phyloP scores from a whole-genome alignment of 2,797 vertebrate genomes.

The Nyctalus aviator region DNA sequence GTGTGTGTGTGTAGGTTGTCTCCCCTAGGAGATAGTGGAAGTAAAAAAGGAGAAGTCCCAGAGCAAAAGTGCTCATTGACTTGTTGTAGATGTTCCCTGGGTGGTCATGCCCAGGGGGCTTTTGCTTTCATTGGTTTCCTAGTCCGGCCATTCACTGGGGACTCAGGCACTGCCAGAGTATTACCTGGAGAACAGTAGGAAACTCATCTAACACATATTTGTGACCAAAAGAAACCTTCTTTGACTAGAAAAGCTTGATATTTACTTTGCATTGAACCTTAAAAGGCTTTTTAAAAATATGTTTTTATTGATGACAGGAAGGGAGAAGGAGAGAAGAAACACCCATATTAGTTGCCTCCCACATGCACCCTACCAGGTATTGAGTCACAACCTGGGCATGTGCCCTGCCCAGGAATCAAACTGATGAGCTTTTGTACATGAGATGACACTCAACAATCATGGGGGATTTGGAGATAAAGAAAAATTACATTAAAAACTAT shows the following conservation, averaged over 20 bases:
- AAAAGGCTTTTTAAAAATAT: neutral
- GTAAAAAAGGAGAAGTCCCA: neutral
- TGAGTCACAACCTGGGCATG: neutral
- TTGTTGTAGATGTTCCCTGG: neutral
- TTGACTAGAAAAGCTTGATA: neutral
- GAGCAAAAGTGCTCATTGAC: neutral
- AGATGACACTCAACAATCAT: neutral
- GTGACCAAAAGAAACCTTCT: neutral
- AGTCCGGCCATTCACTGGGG: neutral
- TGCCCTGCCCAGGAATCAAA: neutral
- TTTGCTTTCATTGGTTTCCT: neutral
- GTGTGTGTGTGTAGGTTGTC: conserved; percentile 12
- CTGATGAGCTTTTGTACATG: neutral
- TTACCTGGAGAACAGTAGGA: neutral
- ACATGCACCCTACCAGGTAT: neutral
- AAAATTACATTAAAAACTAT: neutral
- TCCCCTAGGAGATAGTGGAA: conserved; percentile 23
- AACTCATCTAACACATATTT: neutral
- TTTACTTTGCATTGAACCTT: neutral
- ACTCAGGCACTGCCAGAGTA: neutral
- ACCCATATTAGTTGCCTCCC: neutral
- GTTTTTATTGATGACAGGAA: neutral
- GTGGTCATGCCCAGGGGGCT: no score
- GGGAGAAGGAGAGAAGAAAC: neutral
- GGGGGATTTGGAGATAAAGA: neutral